These are phyloP conservation scores for Acronicta aceris DNA, from an alignment of 2,888 invertebrate genomes.

Conservation along the genomic window DNA sequence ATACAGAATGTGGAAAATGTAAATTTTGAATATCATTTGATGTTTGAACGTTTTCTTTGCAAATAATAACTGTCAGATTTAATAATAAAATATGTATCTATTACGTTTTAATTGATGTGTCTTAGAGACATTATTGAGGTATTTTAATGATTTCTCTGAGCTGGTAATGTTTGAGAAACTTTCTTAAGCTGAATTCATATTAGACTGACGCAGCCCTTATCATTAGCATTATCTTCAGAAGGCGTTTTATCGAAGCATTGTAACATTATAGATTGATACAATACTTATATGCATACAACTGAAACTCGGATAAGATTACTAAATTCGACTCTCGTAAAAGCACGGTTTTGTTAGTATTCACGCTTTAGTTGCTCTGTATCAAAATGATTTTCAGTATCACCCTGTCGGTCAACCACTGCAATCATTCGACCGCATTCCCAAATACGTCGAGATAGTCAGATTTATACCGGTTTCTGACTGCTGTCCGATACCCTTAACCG, in stretches of 20 bases:
- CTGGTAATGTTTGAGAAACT: too few species aligned
- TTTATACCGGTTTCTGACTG: conserved; percentile 17
- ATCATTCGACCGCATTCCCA: conserved; percentile 24
- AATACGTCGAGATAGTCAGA: conserved; percentile 21
- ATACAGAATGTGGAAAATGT: conserved; percentile 36
- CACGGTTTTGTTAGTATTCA: conserved; percentile 9
- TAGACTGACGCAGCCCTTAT: too few species aligned
- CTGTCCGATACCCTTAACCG: conserved; percentile 42
- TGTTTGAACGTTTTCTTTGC: conserved; percentile 16
- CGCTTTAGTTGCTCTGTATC: conserved; percentile 23
- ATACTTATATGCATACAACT: not conserved
- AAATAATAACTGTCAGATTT: too few species aligned
- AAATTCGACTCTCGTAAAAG: not conserved
- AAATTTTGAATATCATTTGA: conserved; percentile 26
- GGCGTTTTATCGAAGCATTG: too few species aligned
- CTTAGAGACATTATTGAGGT: too few species aligned
- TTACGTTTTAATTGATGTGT: too few species aligned
- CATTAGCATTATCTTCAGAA: too few species aligned
- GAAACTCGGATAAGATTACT: conserved; percentile 35
- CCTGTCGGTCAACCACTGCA: conserved; percentile 11
- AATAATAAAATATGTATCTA: too few species aligned
- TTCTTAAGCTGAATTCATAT: too few species aligned
- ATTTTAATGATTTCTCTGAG: too few species aligned
- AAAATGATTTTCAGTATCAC: conserved; percentile 21
- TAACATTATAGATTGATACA: not conserved